Base-by-base conservation (phyloP, 2,797 vertebrate genomes). In the Macrochelys suwanniensis region DNA sequence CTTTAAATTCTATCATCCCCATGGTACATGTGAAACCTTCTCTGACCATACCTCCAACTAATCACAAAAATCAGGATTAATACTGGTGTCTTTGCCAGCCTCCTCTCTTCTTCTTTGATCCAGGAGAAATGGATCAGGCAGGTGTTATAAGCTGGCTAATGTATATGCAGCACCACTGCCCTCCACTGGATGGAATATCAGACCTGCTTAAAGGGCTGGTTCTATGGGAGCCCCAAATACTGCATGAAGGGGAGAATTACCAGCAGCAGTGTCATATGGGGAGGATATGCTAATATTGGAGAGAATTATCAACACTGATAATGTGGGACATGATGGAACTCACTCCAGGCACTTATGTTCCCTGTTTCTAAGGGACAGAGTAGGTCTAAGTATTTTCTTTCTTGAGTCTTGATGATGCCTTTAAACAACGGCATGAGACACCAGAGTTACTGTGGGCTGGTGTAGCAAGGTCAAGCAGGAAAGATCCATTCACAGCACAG, bases 251-350 rank as follows among this genome's bases (percentile, higher is more conserved):
- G 84, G 76, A 80, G 11, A 88, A 86, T 84, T n/a, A 54, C 51
- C 17, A 65, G 2, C 79, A 87, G 8, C 33, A 45, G 8, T 2
- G 5, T 89, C 19, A 84, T 0, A 0, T 3, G 23, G 11, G 51
- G 37, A 82, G 42, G 16, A 6, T 47, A 31, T 59, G 17, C 49
- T 81, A 83, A n/a, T 23, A 31, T 50, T 28, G 56, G 16, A 0
- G 1, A 79, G 71, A 81, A 80, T 49, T 91, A 49, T 1, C 1
- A 3, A 4, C 5, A 7, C 8, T 3, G 83, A 2, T 3, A 53
- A 79, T 9, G 61, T 16, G 51, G 93, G 33, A 42, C 85, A 76
- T 33, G 28, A 11, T 6, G 11, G 57, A 42, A 47, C 61, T 26
- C 56, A 1, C 51, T 49, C 13, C 15, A 28, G 45, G 74, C 26